Conservation (phyloP, 2,888 invertebrate genomes). For the Oscheius sp. region DNA sequence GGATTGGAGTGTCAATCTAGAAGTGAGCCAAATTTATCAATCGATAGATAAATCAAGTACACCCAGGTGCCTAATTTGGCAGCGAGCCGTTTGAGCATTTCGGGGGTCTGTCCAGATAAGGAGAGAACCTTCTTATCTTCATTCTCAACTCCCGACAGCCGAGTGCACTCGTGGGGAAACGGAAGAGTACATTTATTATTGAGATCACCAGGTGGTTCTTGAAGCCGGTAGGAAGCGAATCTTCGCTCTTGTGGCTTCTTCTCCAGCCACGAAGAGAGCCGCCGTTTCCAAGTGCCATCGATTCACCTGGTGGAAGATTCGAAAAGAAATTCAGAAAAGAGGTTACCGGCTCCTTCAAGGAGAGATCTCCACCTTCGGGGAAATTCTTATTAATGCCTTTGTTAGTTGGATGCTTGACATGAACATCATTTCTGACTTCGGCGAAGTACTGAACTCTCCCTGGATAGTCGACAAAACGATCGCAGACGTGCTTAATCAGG, state of each 20-base stretch:
- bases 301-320: constrained; percentile 18
- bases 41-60: no score
- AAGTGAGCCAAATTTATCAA: no score
- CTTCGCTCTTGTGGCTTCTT: constrained; percentile 28
- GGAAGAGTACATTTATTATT: not conserved
- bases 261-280: constrained; percentile 44
- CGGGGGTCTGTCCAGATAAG: no score
- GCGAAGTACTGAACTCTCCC: constrained; percentile 67
- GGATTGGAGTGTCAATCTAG: no score
- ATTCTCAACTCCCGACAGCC: no score
- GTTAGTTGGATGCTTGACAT: constrained; percentile 63
- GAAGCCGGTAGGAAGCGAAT: constrained; percentile 58
- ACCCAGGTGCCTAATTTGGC: no score
- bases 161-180: not conserved
- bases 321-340: not conserved
- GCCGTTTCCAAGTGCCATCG: constrained; percentile 55
- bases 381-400: constrained; percentile 64
- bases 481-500: constrained; percentile 64
- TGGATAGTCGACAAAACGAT: constrained; percentile 63
- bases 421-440: constrained; percentile 61
- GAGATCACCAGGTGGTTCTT: constrained; percentile 19
- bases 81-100: no score
- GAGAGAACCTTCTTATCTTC: no score
- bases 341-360: constrained; percentile 48
- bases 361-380: constrained; percentile 51